A percentile compares a stretch with the other conserved stretches of the same genome.
Evolutionary conservation across 2,888 invertebrate genomes (phyloP).

Genomic region (Coenonympha glycerion): DNA sequence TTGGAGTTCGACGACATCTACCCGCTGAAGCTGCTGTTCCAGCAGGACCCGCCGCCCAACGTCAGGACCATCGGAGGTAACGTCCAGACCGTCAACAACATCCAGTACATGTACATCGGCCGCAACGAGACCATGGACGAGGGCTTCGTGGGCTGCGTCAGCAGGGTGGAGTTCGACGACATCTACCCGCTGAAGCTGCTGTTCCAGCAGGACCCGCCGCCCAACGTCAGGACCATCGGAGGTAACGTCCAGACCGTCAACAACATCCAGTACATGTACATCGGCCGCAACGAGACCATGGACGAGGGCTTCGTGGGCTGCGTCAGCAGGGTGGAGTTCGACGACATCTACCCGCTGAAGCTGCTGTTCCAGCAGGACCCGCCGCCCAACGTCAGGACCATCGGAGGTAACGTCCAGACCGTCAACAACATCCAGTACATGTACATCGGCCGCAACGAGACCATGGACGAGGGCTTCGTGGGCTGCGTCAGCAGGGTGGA

Average conservation of each 20-base stretch:
- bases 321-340: constrained; percentile 95
- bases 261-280: constrained; percentile 96
- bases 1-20: constrained; percentile 98
- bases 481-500: constrained; percentile 96
- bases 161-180: constrained; percentile 96
- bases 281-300: constrained; percentile 95
- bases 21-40: constrained; percentile 95
- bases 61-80: constrained; percentile 84
- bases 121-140: constrained; percentile 92
- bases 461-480: constrained; percentile 90
- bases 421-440: constrained; percentile 97
- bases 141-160: constrained; percentile 94
- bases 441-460: constrained; percentile 95
- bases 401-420: too few species aligned
- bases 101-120: constrained; percentile 97
- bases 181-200: constrained; percentile 95
- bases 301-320: constrained; percentile 93
- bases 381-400: constrained; percentile 86
- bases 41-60: constrained; percentile 92
- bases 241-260: too few species aligned
- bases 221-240: constrained; percentile 85
- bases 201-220: constrained; percentile 95
- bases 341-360: constrained; percentile 97
- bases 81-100: too few species aligned
- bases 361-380: constrained; percentile 96